phyloP scores from a whole-genome alignment of 2,888 invertebrate species.

The Rhabditoides inermis region DNA sequence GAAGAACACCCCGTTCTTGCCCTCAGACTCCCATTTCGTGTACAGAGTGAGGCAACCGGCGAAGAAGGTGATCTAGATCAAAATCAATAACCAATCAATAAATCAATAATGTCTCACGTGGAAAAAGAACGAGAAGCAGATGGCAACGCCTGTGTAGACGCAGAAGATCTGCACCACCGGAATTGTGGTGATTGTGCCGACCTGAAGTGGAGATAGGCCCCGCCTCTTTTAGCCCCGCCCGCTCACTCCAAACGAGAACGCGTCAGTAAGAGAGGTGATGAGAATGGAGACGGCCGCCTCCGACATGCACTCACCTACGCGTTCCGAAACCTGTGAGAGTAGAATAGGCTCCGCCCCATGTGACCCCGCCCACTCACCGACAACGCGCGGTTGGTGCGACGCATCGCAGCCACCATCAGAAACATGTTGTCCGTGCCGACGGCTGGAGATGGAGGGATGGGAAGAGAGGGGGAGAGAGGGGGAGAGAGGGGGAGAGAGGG shows the following conservation, averaged over 20 bases:
- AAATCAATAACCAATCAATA: too few species aligned
- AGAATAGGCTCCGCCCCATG: background rate
- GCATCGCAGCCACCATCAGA: constrained; percentile 87
- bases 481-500: background rate
- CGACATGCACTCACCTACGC: constrained; percentile 73
- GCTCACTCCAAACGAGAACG: constrained; percentile 51
- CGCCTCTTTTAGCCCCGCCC: too few species aligned
- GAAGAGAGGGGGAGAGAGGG: too few species aligned
- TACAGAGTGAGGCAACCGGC: constrained; percentile 41
- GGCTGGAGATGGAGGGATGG: constrained; percentile 66
- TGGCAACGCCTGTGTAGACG: constrained; percentile 66
- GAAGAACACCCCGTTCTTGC: constrained; percentile 33
- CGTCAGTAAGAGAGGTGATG: constrained; percentile 67
- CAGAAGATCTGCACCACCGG: constrained; percentile 89
- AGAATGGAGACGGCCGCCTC: constrained; percentile 91
- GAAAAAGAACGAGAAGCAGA: constrained; percentile 49
- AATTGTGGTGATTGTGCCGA: constrained; percentile 74
- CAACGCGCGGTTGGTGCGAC: constrained; percentile 71
- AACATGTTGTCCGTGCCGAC: constrained; percentile 93
- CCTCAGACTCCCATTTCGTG: constrained; percentile 39
- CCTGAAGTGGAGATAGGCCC: too few species aligned
- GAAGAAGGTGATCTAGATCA: constrained; percentile 50
- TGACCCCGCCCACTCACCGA: constrained; percentile 18
- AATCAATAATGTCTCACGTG: constrained; percentile 41
- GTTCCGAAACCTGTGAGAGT: too few species aligned